These are phyloP conservation scores for Palythoa grandis DNA, from an alignment of 92 coral and sea anemone species.

Conservation along the genomic window DNA sequence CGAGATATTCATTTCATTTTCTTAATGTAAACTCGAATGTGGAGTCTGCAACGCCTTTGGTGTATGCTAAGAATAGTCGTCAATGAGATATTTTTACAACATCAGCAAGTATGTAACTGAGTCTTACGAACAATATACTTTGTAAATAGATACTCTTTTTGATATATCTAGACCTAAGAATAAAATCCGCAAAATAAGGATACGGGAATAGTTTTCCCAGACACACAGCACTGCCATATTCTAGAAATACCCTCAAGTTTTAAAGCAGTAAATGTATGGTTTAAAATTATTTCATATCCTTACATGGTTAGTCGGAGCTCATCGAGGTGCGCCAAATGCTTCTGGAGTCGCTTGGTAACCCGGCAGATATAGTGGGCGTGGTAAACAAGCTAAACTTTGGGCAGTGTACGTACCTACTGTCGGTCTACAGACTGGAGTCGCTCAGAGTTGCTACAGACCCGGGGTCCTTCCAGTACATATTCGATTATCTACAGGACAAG, in stretches of 20 bases:
- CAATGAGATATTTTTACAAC: no score
- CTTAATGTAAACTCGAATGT: no score
- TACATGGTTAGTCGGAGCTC: slow-evolving; percentile 76
- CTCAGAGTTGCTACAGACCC: slow-evolving; percentile 91
- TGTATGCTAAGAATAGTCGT: no score
- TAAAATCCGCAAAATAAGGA: no score
- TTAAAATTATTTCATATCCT: background rate
- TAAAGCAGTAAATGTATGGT: background rate
- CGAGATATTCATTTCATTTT: no score
- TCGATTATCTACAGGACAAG: slow-evolving; percentile 90
- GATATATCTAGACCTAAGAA: no score
- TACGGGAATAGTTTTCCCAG: background rate
- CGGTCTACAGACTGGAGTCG: slow-evolving; percentile 94
- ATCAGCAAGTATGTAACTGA: no score
- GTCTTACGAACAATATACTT: no score
- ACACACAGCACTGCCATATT: background rate
- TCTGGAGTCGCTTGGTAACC: slow-evolving; percentile 81
- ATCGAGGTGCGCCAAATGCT: slow-evolving; percentile 82
- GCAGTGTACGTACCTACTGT: slow-evolving; percentile 92
- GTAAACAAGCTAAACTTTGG: slow-evolving; percentile 94
- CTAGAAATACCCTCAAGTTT: background rate
- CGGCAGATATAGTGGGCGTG: slow-evolving; percentile 77
- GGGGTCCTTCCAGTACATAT: slow-evolving; percentile 89
- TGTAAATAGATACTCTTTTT: no score
- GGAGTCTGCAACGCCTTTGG: no score